Conservation (phyloP, 1,140 invertebrate genomes). For the Drosophila tristis region DNA sequence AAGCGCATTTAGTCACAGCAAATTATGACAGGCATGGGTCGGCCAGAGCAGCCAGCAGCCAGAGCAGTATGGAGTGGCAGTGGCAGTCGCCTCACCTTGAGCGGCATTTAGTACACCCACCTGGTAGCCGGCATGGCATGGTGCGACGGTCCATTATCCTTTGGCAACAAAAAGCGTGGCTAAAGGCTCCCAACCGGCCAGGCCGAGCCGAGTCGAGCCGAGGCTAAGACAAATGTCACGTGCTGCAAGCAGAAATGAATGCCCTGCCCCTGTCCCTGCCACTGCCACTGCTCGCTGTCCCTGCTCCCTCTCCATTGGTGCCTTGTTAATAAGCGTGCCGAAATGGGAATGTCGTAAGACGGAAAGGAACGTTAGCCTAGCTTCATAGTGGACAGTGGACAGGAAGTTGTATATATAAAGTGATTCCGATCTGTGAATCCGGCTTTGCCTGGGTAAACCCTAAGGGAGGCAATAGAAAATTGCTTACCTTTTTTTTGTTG, state of each 20-base stretch:
- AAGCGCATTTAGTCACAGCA: slow-evolving; percentile 73
- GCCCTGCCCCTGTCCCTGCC: slow-evolving; percentile 11
- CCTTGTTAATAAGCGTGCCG: slow-evolving; percentile 63
- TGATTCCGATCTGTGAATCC: slow-evolving; percentile 37
- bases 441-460: not conserved
- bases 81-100: slow-evolving; percentile 43
- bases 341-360: slow-evolving; percentile 32
- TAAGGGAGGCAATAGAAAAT: too few relatives aligned
- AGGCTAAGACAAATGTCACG: slow-evolving; percentile 71
- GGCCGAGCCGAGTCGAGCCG: slow-evolving; percentile 8
- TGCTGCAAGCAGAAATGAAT: slow-evolving; percentile 41
- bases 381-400: slow-evolving; percentile 1
- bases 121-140: slow-evolving; percentile 48
- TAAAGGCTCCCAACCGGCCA: slow-evolving; percentile 22
- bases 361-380: not conserved
- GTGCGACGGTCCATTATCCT: slow-evolving; percentile 61
- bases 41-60: not conserved
- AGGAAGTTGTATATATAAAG: slow-evolving; percentile 38
- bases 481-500: too few relatives aligned
- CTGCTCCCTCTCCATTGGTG: slow-evolving; percentile 27
- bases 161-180: slow-evolving; percentile 67
- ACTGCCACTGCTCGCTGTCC: not conserved
- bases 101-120: slow-evolving; percentile 67
- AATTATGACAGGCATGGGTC: slow-evolving; percentile 52
- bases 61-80: not conserved